phyloP scores from a whole-genome alignment of 2,888 invertebrate species.

The Polymixis flavicincta region DNA sequence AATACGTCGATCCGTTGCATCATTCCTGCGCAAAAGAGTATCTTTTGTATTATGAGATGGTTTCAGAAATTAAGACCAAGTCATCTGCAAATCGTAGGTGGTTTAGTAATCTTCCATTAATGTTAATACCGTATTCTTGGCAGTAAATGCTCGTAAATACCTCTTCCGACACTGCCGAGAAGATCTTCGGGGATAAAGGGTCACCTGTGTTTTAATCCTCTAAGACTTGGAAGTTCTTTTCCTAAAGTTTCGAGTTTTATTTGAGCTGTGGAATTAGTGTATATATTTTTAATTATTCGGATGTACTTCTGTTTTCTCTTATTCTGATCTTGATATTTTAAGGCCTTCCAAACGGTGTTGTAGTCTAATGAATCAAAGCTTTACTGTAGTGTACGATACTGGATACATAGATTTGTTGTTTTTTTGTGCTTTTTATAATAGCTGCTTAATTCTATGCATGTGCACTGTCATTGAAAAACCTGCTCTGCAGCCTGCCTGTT shows the following conservation, averaged over 20 bases:
- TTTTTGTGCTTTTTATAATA: constrained; percentile 1
- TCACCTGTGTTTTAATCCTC: not conserved
- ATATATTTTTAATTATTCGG: not conserved
- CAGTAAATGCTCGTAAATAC: not conserved
- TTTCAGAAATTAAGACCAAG: no score
- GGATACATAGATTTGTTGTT: not conserved
- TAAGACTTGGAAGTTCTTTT: not conserved
- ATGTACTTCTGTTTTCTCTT: not conserved
- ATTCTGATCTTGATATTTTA: not conserved
- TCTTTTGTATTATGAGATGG: no score
- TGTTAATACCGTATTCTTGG: no score
- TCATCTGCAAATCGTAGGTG: no score
- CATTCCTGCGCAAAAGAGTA: no score
- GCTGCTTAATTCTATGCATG: no score
- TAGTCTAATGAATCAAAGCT: not conserved
- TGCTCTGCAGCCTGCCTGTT: not conserved
- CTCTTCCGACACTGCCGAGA: not conserved
- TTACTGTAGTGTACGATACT: no score
- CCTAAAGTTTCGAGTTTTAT: not conserved
- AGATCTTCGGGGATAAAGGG: no score
- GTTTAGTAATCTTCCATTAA: not conserved
- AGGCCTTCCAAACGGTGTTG: not conserved
- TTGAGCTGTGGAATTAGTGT: not conserved
- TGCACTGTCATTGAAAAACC: not conserved
- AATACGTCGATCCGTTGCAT: no score